Base-by-base conservation (phyloP, 2,888 invertebrate species). In the Pterobdella sp. region DNA sequence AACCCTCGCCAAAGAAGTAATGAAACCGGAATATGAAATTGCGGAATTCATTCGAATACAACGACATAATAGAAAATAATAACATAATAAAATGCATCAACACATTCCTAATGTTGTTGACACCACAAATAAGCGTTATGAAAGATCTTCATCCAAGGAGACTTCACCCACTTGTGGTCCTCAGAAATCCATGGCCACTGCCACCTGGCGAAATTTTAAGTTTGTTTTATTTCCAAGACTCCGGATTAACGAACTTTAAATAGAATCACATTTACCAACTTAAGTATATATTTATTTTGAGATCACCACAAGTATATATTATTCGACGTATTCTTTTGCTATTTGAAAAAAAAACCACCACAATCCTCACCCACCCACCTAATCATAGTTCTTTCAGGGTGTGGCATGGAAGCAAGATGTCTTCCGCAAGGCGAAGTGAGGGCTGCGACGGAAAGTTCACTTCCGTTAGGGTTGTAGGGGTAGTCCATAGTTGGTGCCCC, bases 381-480 rank as follows among this genome's bases (percentile, higher is more conserved):
- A 78, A 91, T 87, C 75, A 91, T 89, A 81, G 92, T 93, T 76
- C 96, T 88, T 85, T 98, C 97, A 0, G 97, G 96, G 86, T 98
- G 97, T 1, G 97, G 97, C 97, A 98, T 98, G 88, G 97, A 88
- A 0, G 95, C 97, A 78, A 96, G 86, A 85, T 97, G 96, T 2
- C 96, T 88, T 0, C 96, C 97, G 85, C 96, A 90, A 0, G 83
- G 80, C 0, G 96, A 96, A 79, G 93, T 91, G 73, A 97, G 85
- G 22, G 91, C 95, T 34, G 96, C 96, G 76, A 94, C 87, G 32
- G 93, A 95, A 79, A 87, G 89, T 87, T 84, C 71, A 66, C 35
- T 81, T 29, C 84, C 84, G 77, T 82, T 83, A 14, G 97, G 97
- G 86, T 97, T 97, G 87, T 92, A 88, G 0, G 97, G 97, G 85